Base-by-base conservation (phyloP, 2,797 vertebrate species). In the Gorsachius magnificus region DNA sequence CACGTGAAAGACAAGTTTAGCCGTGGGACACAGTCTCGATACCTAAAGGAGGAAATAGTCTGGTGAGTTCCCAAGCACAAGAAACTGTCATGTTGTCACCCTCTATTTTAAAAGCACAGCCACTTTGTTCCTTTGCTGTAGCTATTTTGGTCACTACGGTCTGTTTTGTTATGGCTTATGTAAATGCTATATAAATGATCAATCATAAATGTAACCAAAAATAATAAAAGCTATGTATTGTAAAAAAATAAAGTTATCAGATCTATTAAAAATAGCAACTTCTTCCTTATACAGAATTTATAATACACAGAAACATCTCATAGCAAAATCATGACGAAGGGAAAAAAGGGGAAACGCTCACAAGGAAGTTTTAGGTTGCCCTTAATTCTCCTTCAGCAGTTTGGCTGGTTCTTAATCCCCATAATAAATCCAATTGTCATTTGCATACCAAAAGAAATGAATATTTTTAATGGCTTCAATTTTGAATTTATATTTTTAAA, bases 1-100 rank as follows among this genome's bases (percentile, higher is more conserved):
- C 99, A 99, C 97, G 99, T 99, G 99, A 99, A 99, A 99, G 98
- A 98, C 98, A 98, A 98, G 98, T 98, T 98, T 99, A 99, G 98
- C 97, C 94, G 89, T 98, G 98, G 98, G 98, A 98, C 98, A 98
- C 96, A 70, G 98, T 97, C 98, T 98, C 86, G 97, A 98, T 98
- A 97, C 98, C 97, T 96, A 98, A 97, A 98, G 97, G 96, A 98
- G 98, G 98, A 98, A 98, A 97, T 97, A 92, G 96, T 94, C 96
- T 97, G 95, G 96, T 97, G 97, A 97, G 98, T 98, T 98, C 98
- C 97, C 98, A 98, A 98, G 98, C 95, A 0, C 90, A 95, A 96
- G 90, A 97, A 97, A 97, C 93, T 97, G 97, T 98, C 98, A 97
- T 97, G 95, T 94, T 98, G 97, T 97, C 97, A 98, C 95, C 93